Percentiles rank a stretch among this genome's conserved stretches.
Evolutionary conservation across 2,797 vertebrate genomes (phyloP).

Genomic region (Platalea minor): DNA sequence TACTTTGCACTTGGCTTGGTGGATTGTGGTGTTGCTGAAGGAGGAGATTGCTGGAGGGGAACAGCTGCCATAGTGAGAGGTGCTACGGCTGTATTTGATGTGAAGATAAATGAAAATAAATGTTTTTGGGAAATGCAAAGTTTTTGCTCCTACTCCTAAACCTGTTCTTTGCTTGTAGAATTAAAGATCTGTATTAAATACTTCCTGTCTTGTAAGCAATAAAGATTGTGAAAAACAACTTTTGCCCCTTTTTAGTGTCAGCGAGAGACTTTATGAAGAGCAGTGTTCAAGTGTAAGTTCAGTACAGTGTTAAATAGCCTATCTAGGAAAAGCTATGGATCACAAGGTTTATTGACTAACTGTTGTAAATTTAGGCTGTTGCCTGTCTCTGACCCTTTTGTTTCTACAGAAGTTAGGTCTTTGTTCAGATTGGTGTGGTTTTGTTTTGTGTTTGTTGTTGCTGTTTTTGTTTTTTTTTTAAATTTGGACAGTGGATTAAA

Average conservation of each 20-base stretch:
- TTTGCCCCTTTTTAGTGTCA: not conserved
- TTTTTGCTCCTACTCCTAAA: not conserved
- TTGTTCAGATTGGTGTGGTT: not conserved
- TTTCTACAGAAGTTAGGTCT: not conserved
- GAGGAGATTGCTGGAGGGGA: not conserved
- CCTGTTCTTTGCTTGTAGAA: not conserved
- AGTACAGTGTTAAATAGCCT: not conserved
- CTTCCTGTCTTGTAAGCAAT: not conserved
- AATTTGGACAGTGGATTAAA: not conserved
- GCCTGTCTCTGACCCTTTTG: not conserved
- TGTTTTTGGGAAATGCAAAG: not conserved
- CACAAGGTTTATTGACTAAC: not conserved
- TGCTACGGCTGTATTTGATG: accelerated
- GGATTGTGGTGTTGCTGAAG: not conserved
- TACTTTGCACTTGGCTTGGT: not conserved
- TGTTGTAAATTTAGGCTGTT: not conserved
- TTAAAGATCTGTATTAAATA: not conserved
- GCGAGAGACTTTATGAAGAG: not conserved
- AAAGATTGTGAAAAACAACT: not conserved
- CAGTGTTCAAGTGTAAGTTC: not conserved
- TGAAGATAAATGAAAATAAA: not conserved
- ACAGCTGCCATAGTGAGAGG: not conserved
- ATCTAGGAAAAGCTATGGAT: not conserved
- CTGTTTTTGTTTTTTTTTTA: not conserved
- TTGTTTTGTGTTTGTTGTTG: not conserved